Base-by-base conservation (phyloP, 2,113 vertebrate genomes). In the Myotis lucifugus region DNA sequence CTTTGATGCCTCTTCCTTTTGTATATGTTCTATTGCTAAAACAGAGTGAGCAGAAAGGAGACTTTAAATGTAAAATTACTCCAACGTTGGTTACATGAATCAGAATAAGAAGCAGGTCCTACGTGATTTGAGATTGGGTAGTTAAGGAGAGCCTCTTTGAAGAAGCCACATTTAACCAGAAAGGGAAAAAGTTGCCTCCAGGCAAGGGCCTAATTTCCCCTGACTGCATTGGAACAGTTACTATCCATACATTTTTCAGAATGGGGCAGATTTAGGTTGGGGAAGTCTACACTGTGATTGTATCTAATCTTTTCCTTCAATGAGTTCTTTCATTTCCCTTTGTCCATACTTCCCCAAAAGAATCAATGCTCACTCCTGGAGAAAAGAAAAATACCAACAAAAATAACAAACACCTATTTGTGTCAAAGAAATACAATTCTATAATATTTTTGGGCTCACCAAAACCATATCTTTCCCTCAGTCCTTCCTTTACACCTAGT, bases 401-500 rank as follows among this genome's bases (percentile, higher is more conserved):
- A 72, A 81, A 17, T 19, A 66, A 59, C 42, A 79, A 59, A 82
- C 10, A 90, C 8, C 23, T 34, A 14, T 84, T 79, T 88, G 40
- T 88, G 54, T 92, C 76, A 89, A 89, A 83, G 40, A 88, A 83
- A 81, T 66, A 59, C 25, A 72, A 25, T 69, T 74, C 87, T 27
- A 1, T 72, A 34, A 64, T 66, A 34, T 42, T 78, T 84, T 34
- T 17, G 59, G 42, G 8, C 27, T 32, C 59, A 54, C 21, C 14
- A 25, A n/a, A 64, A 79, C 25, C 32, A 25, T 37, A 32, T 29
- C 34, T 73, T 94, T 86, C 61, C 56, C 67, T 84, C 32, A 15
- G 14, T 81, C 29, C 23, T 46, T 84, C 50, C 27, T 78, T 88
- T 61, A 70, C 1, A 25, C 29, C 21, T 83, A 34, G 37, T 25